Evolutionary conservation across 2,888 invertebrate species (phyloP).

Genomic region (Noctua pronuba): DNA sequence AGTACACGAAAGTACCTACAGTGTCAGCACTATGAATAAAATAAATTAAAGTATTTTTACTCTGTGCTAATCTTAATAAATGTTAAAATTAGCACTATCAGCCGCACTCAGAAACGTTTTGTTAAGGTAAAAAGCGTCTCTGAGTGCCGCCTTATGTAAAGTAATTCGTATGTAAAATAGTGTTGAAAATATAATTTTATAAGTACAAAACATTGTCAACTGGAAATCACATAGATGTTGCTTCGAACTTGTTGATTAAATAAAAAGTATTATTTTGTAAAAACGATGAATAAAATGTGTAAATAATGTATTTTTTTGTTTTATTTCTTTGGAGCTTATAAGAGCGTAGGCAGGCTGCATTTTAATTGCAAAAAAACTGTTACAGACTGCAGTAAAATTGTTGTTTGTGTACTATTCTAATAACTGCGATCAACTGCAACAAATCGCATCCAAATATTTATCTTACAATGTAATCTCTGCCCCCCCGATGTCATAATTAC

Average conservation of each 20-base stretch:
- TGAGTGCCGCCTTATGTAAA: constrained; percentile 25
- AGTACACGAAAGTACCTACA: background rate
- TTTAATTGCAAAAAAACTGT: background rate
- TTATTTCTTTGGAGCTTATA: constrained; percentile 38
- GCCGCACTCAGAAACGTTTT: constrained; percentile 27
- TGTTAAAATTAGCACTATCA: constrained; percentile 23
- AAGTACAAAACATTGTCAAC: constrained; percentile 78
- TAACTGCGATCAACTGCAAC: background rate
- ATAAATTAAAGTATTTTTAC: constrained; percentile 20
- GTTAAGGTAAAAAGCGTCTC: constrained; percentile 2
- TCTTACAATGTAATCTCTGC: background rate
- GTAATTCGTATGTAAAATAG: constrained; percentile 46
- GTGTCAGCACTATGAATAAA: constrained; percentile 3
- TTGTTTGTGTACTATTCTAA: background rate
- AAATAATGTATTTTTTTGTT: constrained; percentile 72
- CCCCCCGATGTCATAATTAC: too few species aligned
- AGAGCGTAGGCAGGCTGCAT: background rate
- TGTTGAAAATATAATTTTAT: constrained; percentile 66
- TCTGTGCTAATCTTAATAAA: constrained; percentile 26
- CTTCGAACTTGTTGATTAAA: constrained; percentile 75
- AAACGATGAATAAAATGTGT: constrained; percentile 78
- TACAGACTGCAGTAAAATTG: background rate
- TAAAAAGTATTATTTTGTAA: constrained; percentile 87
- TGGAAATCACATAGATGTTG: constrained; percentile 70
- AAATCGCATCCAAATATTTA: background rate